phyloP scores from a whole-genome alignment of 2,113 vertebrate species.

The Globicephala melas region DNA sequence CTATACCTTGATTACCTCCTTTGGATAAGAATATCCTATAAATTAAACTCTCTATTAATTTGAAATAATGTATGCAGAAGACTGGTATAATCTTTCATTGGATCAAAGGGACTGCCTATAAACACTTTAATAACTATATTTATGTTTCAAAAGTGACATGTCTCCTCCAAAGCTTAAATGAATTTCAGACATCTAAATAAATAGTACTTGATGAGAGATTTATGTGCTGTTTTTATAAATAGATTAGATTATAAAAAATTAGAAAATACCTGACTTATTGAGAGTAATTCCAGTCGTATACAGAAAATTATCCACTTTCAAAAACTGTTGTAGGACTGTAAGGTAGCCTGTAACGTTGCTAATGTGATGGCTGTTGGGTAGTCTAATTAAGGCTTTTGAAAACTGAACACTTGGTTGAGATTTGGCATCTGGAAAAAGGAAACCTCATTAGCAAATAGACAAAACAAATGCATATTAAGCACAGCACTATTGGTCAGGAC shows the following conservation, averaged over 20 bases:
- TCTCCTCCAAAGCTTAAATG: not conserved
- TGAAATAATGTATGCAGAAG: not conserved
- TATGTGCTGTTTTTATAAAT: not conserved
- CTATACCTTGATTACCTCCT: not conserved
- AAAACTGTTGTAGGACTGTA: slow-evolving; percentile 88
- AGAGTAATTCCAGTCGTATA: slow-evolving; percentile 85
- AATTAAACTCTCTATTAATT: slow-evolving; percentile 5
- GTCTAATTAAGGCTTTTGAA: slow-evolving; percentile 87
- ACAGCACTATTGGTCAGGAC: not conserved
- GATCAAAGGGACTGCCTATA: not conserved
- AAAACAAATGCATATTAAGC: not conserved
- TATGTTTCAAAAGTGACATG: not conserved
- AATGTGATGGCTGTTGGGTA: slow-evolving; percentile 82
- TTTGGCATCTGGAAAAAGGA: slow-evolving; percentile 86
- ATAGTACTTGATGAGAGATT: not conserved
- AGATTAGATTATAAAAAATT: not conserved
- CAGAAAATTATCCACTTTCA: slow-evolving; percentile 83
- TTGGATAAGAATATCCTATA: not conserved
- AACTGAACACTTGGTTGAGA: slow-evolving; percentile 92
- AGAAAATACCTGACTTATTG: slow-evolving; percentile 85
- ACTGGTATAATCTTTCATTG: not conserved
- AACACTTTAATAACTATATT: not conserved
- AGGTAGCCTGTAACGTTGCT: slow-evolving; percentile 89
- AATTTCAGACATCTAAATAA: not conserved
- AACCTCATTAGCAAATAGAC: slow-evolving; percentile 7